Evolutionary conservation across 1,140 invertebrate genomes (phyloP), one percentile per base, ranked within the genome.

Genomic region (Meloidogyne floridensis): DNA sequence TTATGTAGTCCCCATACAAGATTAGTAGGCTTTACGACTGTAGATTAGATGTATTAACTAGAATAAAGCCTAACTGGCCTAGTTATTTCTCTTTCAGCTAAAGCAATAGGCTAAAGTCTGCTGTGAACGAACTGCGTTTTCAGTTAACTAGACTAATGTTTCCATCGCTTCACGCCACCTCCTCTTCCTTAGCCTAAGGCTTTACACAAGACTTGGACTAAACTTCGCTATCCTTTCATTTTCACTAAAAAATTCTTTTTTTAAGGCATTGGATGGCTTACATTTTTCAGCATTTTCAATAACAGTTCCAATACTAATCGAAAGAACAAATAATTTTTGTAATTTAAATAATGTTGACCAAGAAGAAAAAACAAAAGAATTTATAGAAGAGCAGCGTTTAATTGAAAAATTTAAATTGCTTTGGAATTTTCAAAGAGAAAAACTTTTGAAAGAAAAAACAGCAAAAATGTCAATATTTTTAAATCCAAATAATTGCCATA

Each of bases 401-500:
- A 9, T 15, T 10, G 65, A 79, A 11, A 15, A 79, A 20, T 79
- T 79, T 13, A 54, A 47, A 20, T 13, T 47, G 3, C 65, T 79
- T 53, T 79, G 77, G 77, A 11, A 11, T 10, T 79, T 79, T 53
- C 77, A 79, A 71, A 42, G 65, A 20, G 65, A 53, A 18, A 79
- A 79, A 79, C 65, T 79, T 53, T 51, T 72, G 5, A 9, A 47
- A 18, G 18, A 20, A 51, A 47, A 79, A 71, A 47, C 77, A 32
- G 56, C 54, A 15, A 20, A 32, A 65, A 65, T 79, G 54, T n/a
- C 65, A 4, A 69, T 79, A 20, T 79, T 79, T 79, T 72, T 79
- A 72, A 79, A 79, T 47, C 77, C 77, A 53, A 79, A 69, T 72
- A 69, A 15, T 47, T 74, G 72, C n/a, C 15, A 74, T n/a, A 65